Evolutionary conservation across 2,113 vertebrate species (phyloP), one percentile per base, ranked within the genome.

Genomic region (Andinoacara biseriatus): DNA sequence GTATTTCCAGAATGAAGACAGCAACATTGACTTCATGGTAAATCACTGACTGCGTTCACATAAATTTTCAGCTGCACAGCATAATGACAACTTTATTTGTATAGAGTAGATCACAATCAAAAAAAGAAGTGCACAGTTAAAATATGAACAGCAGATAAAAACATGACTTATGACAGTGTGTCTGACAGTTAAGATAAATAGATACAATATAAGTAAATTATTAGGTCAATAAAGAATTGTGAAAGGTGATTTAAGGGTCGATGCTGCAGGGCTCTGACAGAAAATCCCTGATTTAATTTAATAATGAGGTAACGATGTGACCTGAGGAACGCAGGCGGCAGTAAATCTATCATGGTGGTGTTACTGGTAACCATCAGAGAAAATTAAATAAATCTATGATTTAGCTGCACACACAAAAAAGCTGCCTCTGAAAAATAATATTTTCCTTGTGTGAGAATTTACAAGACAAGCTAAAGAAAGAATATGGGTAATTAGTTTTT

Each of bases 21-120:
- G 81, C 91, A 99, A 96, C 94, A 98, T 99, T 0, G 98, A 99
- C 95, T 99, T 98, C 94, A 97, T 98, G 98, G 98, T 99, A 94
- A 96, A 86, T 1, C 40, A 54, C 7, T 3, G 14, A 29, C 4
- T 10, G 38, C 5, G 43, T 74, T 24, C 46, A 61, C 5, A 59
- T 7, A 5, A 17, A 54, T 29, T 22, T 57, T 0, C 46, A 54
- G 26, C 9, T 54, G n/a, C 26, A 72, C 67, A 0, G 5, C 31
- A 3, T 14, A 54, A n/a, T 5, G 10, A 52, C 43, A 72, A 52
- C 9, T 52, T 7, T 49, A 69, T 72, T 31, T 72, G 43, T 52
- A 2, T 0, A 72, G 26, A 54, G 54, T 54, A 33, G 10, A 54
- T 54, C 26, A n/a, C 29, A 24, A 20, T 69, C 29, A 20, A 69